Evolutionary conservation across 2,888 invertebrate species (phyloP), one percentile per base, ranked within the genome.

Genomic region (Eumerus sabulonum): DNA sequence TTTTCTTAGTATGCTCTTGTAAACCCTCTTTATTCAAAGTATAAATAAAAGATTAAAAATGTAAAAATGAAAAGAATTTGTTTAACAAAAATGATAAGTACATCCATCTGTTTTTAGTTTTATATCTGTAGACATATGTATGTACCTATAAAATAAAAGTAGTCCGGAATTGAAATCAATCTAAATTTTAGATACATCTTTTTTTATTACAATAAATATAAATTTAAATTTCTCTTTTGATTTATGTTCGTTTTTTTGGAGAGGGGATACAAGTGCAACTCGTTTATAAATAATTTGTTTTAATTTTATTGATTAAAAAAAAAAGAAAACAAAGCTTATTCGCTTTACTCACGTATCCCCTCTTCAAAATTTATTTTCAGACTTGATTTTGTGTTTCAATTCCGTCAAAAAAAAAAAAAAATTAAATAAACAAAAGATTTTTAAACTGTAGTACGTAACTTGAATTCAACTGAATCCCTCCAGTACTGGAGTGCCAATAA

Each of bases 291-390:
- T 53, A 72, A 56, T 54, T 76, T 72, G 27, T 63, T 64, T 64
- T 67, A 40, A 40, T 40, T 40, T 40, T 7, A 11, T 27, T 27
- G 7, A 27, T 27, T 27, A 27, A 27, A 27, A 17, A 51, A 51
- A 36, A 35, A 9, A n/a, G n/a, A 19, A 48, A n/a, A 35, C 51
- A 72, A 81, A 59, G 54, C 56, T 63, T 64, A 59, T 50, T 76
- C 68, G 62, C 45, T 83, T 85, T 86, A 86, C 87, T 86, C 84
- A 86, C 86, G 86, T 86, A 85, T 87, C 87, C 87, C 87, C 88
- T 87, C 87, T 87, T 88, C 87, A 88, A 88, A 86, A 87, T 86
- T 87, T 87, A 87, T 87, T 87, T 87, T 87, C 87, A 87, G 87
- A 87, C 85, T 74, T 79, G 67, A 83, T 76, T 85, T 83, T 83